Percentiles rank a stretch among this genome's conserved stretches.
These are phyloP conservation scores for Cheilosia variabilis DNA, from an alignment of 2,888 invertebrate species.

Conservation along the genomic window DNA sequence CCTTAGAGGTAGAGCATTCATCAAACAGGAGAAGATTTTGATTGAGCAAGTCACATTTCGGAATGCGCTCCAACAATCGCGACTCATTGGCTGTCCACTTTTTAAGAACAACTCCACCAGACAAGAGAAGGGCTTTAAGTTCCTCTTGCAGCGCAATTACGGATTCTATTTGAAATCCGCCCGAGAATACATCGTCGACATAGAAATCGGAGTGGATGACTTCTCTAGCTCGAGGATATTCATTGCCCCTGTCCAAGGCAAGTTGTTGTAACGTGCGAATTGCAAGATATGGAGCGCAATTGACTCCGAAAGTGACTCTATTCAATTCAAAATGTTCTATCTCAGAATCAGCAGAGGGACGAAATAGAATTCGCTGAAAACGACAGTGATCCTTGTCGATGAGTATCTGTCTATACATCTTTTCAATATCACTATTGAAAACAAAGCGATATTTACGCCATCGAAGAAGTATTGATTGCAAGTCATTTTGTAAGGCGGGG, in stretches of 20 bases:
- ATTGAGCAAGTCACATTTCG: no score
- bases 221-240: slow-evolving; percentile 61
- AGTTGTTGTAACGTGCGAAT: slow-evolving; percentile 8
- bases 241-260: slow-evolving; percentile 17
- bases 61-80: no score
- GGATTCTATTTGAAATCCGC: not conserved
- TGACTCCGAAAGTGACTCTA: slow-evolving; percentile 73
- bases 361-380: slow-evolving; percentile 75
- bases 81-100: no score
- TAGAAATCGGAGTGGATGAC: slow-evolving; percentile 39
- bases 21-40: no score
- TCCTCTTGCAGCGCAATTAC: no score
- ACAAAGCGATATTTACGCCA: slow-evolving; percentile 59
- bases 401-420: slow-evolving; percentile 77
- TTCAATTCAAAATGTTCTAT: slow-evolving; percentile 61
- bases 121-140: not conserved
- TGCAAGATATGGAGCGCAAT: slow-evolving; percentile 25
- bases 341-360: slow-evolving; percentile 27
- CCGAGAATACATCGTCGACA: not conserved
- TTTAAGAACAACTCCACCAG: no score
- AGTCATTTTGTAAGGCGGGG: slow-evolving; percentile 75
- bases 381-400: slow-evolving; percentile 62
- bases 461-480: slow-evolving; percentile 50
- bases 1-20: no score
- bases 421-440: slow-evolving; percentile 67